These are phyloP conservation scores for Campoplex nolae DNA, from an alignment of 2,888 invertebrate genomes.

Conservation along the genomic window DNA sequence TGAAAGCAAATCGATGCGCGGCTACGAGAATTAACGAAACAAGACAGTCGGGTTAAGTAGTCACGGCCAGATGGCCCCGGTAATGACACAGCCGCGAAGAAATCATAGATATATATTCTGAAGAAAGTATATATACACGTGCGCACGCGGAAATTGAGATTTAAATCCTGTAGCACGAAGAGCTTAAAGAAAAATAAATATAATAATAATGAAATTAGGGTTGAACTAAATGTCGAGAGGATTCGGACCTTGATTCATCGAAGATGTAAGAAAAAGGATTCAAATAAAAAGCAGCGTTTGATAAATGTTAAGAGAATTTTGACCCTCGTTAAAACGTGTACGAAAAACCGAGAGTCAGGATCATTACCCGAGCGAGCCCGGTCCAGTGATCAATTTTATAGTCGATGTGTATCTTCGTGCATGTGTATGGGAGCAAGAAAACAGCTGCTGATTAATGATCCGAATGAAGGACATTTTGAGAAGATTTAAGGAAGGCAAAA, in stretches of 20 bases:
- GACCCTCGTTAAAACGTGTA: not conserved
- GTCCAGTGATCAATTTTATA: conserved; percentile 20
- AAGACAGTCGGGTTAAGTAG: conserved; percentile 16
- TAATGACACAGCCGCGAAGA: conserved; percentile 30
- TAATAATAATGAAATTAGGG: not conserved
- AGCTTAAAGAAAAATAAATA: not conserved
- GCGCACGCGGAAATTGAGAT: conserved; percentile 14
- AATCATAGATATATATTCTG: conserved; percentile 26
- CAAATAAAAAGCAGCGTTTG: not conserved
- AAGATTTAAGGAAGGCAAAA: conserved; percentile 1
- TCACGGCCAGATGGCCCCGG: conserved; percentile 27
- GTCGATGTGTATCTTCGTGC: not conserved
- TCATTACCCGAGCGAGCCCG: not conserved
- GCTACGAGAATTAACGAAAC: not conserved
- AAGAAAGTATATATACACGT: conserved; percentile 24
- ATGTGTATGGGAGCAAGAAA: not conserved
- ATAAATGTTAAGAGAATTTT: not conserved
- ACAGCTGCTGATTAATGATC: not conserved
- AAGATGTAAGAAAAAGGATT: not conserved
- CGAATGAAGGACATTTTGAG: not conserved
- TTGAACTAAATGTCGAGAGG: not conserved
- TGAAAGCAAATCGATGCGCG: conserved; percentile 12
- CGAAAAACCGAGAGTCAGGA: not conserved
- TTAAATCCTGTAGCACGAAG: not conserved
- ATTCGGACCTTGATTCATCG: not conserved